Conservation (phyloP, 2,888 invertebrate genomes). For the Drosophila affinis region DNA sequence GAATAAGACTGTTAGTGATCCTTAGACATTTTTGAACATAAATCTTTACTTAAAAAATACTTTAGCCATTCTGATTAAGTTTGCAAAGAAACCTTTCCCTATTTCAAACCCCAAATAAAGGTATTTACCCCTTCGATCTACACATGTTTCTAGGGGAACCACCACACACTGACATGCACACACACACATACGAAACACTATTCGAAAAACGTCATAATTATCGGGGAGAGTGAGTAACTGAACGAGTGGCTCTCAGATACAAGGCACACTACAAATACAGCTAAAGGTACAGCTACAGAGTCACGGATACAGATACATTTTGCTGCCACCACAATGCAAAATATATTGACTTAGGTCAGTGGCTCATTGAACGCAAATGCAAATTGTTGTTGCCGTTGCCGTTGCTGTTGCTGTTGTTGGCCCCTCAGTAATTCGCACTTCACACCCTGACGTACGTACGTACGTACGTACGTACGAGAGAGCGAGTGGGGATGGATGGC, state of each 20-base stretch:
- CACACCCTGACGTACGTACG: conserved; percentile 40
- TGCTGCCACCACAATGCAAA: conserved; percentile 73
- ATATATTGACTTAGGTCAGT: conserved; percentile 82
- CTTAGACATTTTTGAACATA: too few species aligned
- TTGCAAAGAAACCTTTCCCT: too few species aligned
- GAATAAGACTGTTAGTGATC: too few species aligned
- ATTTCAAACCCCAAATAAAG: too few species aligned
- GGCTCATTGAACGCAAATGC: conserved; percentile 83
- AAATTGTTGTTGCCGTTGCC: conserved; percentile 71
- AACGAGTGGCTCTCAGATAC: conserved; percentile 37
- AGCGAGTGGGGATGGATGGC: conserved; percentile 6
- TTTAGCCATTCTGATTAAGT: too few species aligned
- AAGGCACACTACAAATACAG: conserved; percentile 19
- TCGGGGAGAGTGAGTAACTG: conserved; percentile 65
- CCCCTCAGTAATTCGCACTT: conserved; percentile 74
- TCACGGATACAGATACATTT: conserved; percentile 47
- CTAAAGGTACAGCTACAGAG: neutral
- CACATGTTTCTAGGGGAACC: too few species aligned
- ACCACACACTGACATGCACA: neutral
- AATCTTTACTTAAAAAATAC: too few species aligned
- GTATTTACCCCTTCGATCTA: too few species aligned
- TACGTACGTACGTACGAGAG: neutral
- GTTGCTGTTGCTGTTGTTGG: conserved; percentile 61
- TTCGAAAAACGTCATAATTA: conserved; percentile 70
- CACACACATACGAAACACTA: conserved; percentile 23